Evolutionary conservation across 2,797 vertebrate species (phyloP).

Genomic region (Allobates femoralis): DNA sequence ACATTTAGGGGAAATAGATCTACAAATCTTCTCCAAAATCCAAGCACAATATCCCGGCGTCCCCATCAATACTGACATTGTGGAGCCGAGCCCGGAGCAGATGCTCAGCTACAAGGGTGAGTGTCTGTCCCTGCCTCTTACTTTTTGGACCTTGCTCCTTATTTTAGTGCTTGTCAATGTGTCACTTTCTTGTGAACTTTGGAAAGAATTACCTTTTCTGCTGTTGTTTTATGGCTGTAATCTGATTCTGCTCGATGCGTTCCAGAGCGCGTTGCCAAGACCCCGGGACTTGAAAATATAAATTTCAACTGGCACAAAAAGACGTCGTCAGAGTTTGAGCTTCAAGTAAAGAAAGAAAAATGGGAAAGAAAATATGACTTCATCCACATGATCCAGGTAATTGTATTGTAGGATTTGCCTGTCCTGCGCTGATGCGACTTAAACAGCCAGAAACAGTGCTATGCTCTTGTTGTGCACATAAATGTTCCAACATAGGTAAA

Average conservation of each 20-base stretch:
- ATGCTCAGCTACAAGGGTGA: constrained; percentile 89
- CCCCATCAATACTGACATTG: constrained; percentile 83
- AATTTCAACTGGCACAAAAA: constrained; percentile 88
- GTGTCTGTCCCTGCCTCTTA: neutral
- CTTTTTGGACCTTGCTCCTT: constrained; percentile 7
- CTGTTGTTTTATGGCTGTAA: neutral
- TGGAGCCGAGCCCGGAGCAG: constrained; percentile 89
- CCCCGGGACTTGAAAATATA: constrained; percentile 80
- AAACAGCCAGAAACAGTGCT: neutral
- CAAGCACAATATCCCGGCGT: constrained; percentile 79
- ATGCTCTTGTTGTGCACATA: neutral
- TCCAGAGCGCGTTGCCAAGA: constrained; percentile 80
- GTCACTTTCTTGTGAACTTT: constrained; percentile 24
- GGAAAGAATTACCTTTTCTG: neutral
- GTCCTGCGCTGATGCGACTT: neutral
- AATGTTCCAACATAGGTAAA: too few species aligned
- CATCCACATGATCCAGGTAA: constrained; percentile 97
- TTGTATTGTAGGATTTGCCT: neutral
- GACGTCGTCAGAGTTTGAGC: constrained; percentile 87
- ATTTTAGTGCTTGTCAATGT: neutral
- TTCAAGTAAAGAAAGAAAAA: constrained; percentile 77
- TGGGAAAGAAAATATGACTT: constrained; percentile 86
- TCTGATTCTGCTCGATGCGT: constrained; percentile 43
- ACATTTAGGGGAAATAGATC: constrained; percentile 87
- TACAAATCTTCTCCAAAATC: constrained; percentile 85